phyloP scores from a whole-genome alignment of 2,888 invertebrate genomes.

The Blomia tropicalis region DNA sequence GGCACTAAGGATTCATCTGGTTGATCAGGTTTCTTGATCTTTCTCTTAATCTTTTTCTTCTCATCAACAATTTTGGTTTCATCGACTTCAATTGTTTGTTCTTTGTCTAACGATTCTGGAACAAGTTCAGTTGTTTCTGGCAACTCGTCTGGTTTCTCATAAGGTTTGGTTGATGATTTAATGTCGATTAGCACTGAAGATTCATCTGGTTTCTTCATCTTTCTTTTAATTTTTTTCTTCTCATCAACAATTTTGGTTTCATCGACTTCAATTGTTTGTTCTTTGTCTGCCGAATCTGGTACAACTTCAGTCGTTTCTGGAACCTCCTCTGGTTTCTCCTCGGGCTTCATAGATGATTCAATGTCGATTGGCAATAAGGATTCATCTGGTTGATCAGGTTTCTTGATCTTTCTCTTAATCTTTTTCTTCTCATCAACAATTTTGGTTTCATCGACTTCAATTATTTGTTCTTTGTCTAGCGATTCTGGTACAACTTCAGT shows the following conservation, averaged over 20 bases:
- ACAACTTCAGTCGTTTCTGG: neutral
- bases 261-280: constrained; percentile 6
- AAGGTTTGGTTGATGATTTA: neutral
- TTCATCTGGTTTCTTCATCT: neutral
- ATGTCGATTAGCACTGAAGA: neutral
- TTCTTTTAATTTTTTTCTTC: neutral
- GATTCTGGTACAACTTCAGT: neutral
- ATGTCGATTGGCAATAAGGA: too few species aligned
- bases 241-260: constrained; percentile 9
- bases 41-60: neutral
- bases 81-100: neutral
- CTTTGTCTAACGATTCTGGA: neutral
- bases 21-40: neutral
- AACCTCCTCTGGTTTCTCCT: neutral
- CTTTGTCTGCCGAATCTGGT: constrained; percentile 13
- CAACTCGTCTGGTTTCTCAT: neutral
- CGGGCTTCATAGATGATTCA: too few species aligned
- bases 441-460: neutral
- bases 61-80: neutral
- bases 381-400: neutral
- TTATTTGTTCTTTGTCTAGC: neutral
- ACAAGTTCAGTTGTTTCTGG: neutral
- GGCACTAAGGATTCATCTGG: neutral
- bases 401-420: constrained; percentile 16
- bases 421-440: constrained; percentile 11